A percentile compares a stretch with the other conserved stretches of the same genome.
Evolutionary conservation across 2,113 vertebrate genomes (phyloP).

Genomic region (Cacatua alba): DNA sequence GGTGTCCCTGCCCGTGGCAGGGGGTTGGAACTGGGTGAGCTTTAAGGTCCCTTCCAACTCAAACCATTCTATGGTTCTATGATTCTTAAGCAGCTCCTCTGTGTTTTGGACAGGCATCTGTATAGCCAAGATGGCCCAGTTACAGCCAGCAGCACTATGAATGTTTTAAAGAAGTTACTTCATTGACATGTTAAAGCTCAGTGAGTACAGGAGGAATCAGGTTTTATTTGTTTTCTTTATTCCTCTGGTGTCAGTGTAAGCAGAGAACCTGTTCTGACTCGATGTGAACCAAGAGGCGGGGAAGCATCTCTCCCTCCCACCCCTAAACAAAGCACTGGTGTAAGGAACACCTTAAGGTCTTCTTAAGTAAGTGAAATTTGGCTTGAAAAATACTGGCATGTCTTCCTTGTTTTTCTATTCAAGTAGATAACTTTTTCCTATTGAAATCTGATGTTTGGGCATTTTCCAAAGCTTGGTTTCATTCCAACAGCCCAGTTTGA

Average conservation of each 20-base stretch:
- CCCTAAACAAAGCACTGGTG: background rate
- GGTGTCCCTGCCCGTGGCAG: background rate
- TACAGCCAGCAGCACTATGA: background rate
- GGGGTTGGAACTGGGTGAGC: background rate
- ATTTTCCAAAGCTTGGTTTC: background rate
- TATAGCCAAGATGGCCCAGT: background rate
- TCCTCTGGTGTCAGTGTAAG: background rate
- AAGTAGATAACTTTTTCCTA: constrained; percentile 27
- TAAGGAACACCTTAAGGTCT: background rate
- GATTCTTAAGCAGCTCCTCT: background rate
- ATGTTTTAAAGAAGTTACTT: background rate
- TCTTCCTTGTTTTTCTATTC: background rate
- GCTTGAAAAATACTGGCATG: background rate
- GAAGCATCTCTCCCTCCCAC: background rate
- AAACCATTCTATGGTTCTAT: background rate
- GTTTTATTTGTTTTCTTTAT: background rate
- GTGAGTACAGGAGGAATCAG: background rate
- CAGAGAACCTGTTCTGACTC: background rate
- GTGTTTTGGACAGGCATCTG: background rate
- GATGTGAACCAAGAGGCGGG: background rate
- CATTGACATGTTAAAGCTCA: background rate
- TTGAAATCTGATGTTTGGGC: background rate
- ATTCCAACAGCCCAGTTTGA: background rate
- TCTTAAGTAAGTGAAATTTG: background rate
- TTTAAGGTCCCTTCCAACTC: background rate